phyloP scores from a whole-genome alignment of 1,140 invertebrate genomes.

The Pseudachorutes palmiensis region DNA sequence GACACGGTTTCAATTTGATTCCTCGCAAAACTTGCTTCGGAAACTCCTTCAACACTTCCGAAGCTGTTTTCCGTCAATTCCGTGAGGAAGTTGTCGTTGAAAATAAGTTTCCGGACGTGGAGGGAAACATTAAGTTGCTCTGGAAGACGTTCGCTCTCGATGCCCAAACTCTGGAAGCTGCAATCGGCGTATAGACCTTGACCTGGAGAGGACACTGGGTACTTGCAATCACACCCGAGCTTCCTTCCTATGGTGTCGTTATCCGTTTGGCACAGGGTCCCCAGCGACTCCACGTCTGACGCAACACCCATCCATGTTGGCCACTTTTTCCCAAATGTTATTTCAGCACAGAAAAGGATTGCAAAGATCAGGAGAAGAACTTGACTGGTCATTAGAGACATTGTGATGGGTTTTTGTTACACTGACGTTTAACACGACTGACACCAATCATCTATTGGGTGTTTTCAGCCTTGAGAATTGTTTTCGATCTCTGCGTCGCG shows the following conservation, averaged over 20 bases:
- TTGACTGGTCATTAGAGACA: neutral
- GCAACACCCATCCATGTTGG: constrained; percentile 3
- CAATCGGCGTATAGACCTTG: constrained; percentile 21
- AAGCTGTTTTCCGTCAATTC: constrained; percentile 23
- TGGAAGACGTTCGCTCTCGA: constrained; percentile 17
- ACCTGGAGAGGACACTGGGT: neutral
- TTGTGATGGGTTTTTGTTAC: no score
- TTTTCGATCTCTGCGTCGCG: no score
- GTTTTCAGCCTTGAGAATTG: no score
- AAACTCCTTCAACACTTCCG: constrained; percentile 17
- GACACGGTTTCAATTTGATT: constrained; percentile 24
- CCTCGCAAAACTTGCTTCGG: constrained; percentile 16
- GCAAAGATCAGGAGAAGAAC: neutral
- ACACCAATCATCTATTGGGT: no score
- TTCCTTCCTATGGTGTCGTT: constrained; percentile 30
- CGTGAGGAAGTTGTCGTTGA: constrained; percentile 21
- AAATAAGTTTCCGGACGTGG: constrained; percentile 22
- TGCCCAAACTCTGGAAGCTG: constrained; percentile 16
- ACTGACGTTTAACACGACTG: no score
- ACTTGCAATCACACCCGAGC: constrained; percentile 30
- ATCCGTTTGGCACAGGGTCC: constrained; percentile 27
- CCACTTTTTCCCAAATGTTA: neutral
- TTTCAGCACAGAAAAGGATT: neutral
- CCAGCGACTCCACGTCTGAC: neutral
- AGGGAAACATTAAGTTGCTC: constrained; percentile 28